Evolutionary conservation across 2,797 vertebrate species (phyloP), one percentile per base, ranked within the genome.

Genomic region (Spinibarbus caldwelli): DNA sequence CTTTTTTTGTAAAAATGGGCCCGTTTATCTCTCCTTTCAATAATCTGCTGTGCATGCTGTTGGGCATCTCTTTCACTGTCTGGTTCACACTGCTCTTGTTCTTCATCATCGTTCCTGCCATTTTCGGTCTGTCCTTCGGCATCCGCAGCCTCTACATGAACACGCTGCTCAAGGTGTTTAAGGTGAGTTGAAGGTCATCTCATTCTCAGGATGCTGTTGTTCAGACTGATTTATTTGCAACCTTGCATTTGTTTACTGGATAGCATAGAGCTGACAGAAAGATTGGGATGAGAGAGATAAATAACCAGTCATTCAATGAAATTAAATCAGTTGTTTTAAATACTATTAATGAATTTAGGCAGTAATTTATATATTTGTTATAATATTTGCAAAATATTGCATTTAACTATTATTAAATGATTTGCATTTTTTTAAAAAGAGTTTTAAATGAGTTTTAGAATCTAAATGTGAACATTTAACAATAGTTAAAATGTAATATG

Each of bases 131-230:
- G 82, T 99, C 98, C 59, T 98, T 99, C 70, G 98, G 98, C 85
- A 99, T 99, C 89, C 96, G 98, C 17, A 96, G 94, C 75, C 94
- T 99, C 82, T 99, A 99, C 93, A 99, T 99, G 98, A 98, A 98
- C 92, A 96, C 95, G 0, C 90, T 99, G 85, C 89, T 99, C 38
- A 98, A 98, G 91, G 92, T 99, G 86, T 99, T 99, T 92, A 96
- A 97, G 97, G 98, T 99, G 88, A 92, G 94, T 76, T 29, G 17
- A 17, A 29, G 62, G 41, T 26, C 29, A 47, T 45, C 21, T 49
- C 45, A 62, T 19, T 29, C 34, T 80, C 9, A 31, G 38, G 5
- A 36, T 15, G 23, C 23, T 34, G 21, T n/a, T 68, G 17, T 57
- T 82, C n/a, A 21, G 23, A 4, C 23, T 43, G 12, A 38, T 68